Percentiles rank a stretch among this genome's conserved stretches.
Conservation (phyloP, 2,797 vertebrate species). For the Betta splendens region DNA sequence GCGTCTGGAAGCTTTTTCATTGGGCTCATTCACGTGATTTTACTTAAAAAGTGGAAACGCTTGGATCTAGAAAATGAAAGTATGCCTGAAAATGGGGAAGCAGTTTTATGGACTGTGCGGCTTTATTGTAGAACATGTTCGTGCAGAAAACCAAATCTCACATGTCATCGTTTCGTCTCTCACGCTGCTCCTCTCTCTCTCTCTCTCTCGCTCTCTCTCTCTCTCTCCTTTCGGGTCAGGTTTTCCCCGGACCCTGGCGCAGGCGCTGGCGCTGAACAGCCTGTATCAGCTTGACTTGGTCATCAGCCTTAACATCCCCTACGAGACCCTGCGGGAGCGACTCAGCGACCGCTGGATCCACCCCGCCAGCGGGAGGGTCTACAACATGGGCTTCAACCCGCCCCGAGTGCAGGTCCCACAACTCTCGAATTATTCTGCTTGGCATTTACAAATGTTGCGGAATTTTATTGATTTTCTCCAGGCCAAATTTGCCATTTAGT, state of each 20-base stretch:
- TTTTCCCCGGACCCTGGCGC: conserved; percentile 89
- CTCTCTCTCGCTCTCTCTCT: too few relatives aligned
- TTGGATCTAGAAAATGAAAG: neutral
- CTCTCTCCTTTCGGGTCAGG: conserved; percentile 71
- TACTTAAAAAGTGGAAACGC: conserved; percentile 12
- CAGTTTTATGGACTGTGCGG: neutral
- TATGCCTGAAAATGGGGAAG: neutral
- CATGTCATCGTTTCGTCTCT: conserved; percentile 1
- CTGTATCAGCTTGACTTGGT: conserved; percentile 89
- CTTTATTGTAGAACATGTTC: neutral
- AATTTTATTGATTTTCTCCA: conserved; percentile 2
- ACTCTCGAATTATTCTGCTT: neutral
- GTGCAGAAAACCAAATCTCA: neutral
- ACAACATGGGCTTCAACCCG: conserved; percentile 96
- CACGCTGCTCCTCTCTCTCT: neutral
- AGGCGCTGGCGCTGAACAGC: conserved; percentile 87
- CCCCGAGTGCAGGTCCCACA: conserved; percentile 82
- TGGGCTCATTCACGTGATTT: conserved; percentile 10
- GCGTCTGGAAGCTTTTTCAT: conserved; percentile 8
- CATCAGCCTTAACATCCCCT: conserved; percentile 93
- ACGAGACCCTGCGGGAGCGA: conserved; percentile 90
- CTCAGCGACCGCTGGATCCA: conserved; percentile 93
- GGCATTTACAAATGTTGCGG: neutral
- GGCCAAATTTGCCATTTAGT: neutral
- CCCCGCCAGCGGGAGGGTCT: conserved; percentile 88